Evolutionary conservation across 1,140 invertebrate genomes (phyloP), one percentile per base, ranked within the genome.

Genomic region (Lordiphosa mommai): DNA sequence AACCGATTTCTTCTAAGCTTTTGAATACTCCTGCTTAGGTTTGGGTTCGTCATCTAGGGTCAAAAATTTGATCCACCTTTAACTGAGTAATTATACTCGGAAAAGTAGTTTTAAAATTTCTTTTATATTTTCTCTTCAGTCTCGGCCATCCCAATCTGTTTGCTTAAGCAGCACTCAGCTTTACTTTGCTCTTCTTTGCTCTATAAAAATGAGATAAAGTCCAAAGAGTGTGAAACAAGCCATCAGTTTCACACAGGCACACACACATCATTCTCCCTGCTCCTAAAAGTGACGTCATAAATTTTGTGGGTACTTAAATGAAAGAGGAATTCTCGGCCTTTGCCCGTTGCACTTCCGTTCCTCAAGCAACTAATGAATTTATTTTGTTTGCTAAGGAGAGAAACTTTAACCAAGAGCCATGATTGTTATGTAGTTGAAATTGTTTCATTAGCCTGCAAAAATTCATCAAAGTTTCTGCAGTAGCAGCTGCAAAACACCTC

Each of bases 231-330:
- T 12, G 34, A 53, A 51, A 53, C 41, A 53, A 60, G 41, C 27
- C 50, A 53, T 60, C 52, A 60, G 20, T 38, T 38, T 14, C 36
- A 53, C 33, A 29, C 57, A 46, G 2, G 5, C 13, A 23, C 14
- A 8, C 27, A 34, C 38, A 32, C 53, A 58, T 66, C 57, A 51
- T 43, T n/a, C 40, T 9, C 32, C 58, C 53, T 63, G 37, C 71
- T 76, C 63, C 71, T 74, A 46, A 49, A 55, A 82, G 58, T 80
- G 71, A 82, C 67, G 76, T 82, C 76, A 82, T 82, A 82, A 76
- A 84, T 84, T 82, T 74, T 57, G 77, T 57, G 52, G 58, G 60
- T 61, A 70, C 66, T 74, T 82, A 66, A 72, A 69, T 20, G 17
- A 33, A 10, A 51, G 14, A 44, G 38, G 14, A 30, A 8, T 17